These are phyloP conservation scores for Toxostoma redivivum DNA, from an alignment of 2,113 vertebrate species.

Conservation along the genomic window DNA sequence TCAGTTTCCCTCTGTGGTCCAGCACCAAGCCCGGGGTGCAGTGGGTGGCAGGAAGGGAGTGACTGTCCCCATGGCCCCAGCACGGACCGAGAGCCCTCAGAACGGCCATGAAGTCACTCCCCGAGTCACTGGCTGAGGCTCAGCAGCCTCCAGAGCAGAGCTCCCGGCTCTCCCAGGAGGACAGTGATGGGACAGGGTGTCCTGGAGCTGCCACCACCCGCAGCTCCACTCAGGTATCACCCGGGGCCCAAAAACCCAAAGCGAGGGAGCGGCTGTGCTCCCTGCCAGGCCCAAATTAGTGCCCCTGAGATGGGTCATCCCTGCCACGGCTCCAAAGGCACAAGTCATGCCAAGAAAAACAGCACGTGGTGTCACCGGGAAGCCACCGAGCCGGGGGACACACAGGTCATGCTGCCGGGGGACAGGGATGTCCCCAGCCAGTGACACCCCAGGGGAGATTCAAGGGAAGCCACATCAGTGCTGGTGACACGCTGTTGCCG, in stretches of 20 bases:
- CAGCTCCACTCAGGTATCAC: accelerated
- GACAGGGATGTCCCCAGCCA: background rate
- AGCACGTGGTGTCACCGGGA: background rate
- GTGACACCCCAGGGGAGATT: background rate
- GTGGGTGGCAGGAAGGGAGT: background rate
- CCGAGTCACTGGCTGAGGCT: accelerated
- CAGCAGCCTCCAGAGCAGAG: background rate
- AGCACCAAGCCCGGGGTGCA: background rate
- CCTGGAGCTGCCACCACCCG: background rate
- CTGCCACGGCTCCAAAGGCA: background rate
- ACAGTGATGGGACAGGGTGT: accelerated
- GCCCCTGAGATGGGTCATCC: background rate
- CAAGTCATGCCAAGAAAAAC: background rate
- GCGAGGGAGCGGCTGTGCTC: accelerated
- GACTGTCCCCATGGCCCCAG: accelerated
- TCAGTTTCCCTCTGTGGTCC: background rate
- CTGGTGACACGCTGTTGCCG: accelerated
- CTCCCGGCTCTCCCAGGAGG: background rate
- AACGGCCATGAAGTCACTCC: background rate
- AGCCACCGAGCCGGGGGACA: background rate
- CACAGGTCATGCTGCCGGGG: background rate
- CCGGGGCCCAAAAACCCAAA: background rate
- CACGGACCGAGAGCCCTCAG: accelerated
- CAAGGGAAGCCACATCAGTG: background rate
- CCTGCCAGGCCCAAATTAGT: background rate